phyloP scores from a whole-genome alignment of 2,113 vertebrate genomes.

The Carettochelys insculpta region DNA sequence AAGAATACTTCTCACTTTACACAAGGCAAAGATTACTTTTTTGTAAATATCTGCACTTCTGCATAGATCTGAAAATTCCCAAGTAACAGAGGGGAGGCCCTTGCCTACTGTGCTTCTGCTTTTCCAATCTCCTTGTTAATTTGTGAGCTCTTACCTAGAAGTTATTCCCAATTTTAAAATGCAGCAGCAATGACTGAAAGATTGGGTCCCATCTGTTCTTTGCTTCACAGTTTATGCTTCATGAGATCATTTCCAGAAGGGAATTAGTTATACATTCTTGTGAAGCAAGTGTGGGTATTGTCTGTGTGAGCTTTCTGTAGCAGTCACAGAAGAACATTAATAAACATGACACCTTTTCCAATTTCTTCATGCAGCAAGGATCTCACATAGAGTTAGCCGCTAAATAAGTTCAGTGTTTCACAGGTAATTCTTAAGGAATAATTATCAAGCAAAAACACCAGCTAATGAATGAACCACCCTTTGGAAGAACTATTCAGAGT shows the following conservation, averaged over 20 bases:
- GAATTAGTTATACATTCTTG: slow-evolving; percentile 30
- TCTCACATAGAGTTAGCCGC: slow-evolving; percentile 11
- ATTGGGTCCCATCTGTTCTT: slow-evolving; percentile 51
- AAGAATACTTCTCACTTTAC: neutral
- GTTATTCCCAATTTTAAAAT: slow-evolving; percentile 16
- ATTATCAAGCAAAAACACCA: neutral
- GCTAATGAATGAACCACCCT: neutral
- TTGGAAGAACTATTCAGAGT: neutral
- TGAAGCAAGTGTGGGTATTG: neutral
- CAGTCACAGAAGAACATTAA: slow-evolving; percentile 7
- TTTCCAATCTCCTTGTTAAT: slow-evolving; percentile 15
- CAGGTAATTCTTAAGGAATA: neutral
- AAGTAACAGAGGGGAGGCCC: neutral
- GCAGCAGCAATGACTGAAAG: neutral
- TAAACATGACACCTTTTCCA: slow-evolving; percentile 2
- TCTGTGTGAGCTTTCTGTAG: slow-evolving; percentile 3
- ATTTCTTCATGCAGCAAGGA: neutral
- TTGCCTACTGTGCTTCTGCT: neutral
- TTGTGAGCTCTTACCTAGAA: neutral
- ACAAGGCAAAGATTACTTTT: neutral
- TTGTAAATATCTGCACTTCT: neutral
- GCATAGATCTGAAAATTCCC: neutral
- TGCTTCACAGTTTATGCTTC: slow-evolving; percentile 49
- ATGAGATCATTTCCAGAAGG: neutral
- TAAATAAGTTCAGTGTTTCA: neutral